These are phyloP conservation scores for Cichladusa arquata DNA, from an alignment of 2,113 vertebrate species.

Conservation along the genomic window DNA sequence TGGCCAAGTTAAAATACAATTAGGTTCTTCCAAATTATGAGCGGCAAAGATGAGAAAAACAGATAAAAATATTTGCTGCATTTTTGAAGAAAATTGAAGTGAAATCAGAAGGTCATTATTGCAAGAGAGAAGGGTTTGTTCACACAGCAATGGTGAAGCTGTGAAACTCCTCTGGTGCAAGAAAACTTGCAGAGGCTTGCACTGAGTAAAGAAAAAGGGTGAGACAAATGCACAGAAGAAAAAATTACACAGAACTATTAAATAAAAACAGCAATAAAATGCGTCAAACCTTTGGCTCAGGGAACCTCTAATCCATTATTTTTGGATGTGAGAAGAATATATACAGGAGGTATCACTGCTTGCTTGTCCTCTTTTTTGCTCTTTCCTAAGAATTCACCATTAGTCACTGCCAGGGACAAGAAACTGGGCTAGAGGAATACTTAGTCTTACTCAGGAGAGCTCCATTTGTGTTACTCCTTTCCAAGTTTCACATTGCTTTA, in stretches of 20 bases:
- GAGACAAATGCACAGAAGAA: background rate
- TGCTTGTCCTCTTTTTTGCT: background rate
- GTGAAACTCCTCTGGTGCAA: background rate
- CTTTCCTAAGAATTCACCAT: background rate
- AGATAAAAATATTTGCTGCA: background rate
- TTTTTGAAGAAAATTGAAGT: background rate
- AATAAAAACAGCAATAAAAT: conserved; percentile 1
- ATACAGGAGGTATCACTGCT: background rate
- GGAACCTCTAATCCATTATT: background rate
- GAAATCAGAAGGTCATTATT: background rate
- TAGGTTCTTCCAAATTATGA: background rate
- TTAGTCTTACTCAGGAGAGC: background rate
- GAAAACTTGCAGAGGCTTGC: background rate
- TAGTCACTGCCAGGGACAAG: conserved; percentile 5
- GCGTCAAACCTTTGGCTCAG: background rate
- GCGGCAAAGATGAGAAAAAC: background rate
- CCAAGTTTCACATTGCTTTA: background rate
- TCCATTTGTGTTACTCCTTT: background rate
- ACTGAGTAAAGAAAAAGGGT: background rate
- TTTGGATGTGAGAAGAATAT: background rate
- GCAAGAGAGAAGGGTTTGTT: background rate
- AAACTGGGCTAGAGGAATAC: background rate
- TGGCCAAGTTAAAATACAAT: background rate
- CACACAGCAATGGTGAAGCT: background rate
- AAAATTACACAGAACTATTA: background rate